Evolutionary conservation across 2,113 vertebrate genomes (phyloP).

Genomic region (Pipa parva): DNA sequence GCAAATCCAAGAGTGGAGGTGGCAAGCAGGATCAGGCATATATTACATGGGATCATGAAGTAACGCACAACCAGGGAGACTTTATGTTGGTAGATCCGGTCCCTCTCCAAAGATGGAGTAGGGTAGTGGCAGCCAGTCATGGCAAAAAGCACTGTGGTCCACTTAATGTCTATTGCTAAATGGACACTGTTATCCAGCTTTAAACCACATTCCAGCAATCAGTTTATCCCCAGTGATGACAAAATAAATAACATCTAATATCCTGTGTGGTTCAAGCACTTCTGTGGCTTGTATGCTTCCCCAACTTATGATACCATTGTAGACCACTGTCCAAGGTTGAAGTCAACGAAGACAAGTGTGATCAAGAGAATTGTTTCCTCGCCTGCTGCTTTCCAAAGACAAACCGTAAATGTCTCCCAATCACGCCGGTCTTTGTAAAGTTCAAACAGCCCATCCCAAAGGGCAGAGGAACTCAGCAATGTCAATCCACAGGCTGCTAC

Average conservation of each 20-base stretch:
- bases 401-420: conserved; percentile 2
- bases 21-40: conserved; percentile 93
- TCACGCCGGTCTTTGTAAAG: conserved; percentile 3
- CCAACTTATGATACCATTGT: conserved; percentile 30
- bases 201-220: conserved; percentile 17
- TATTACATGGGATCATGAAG: conserved; percentile 97
- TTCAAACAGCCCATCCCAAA: conserved; percentile 31
- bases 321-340: conserved; percentile 4
- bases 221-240: neutral
- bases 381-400: neutral
- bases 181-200: conserved; percentile 9
- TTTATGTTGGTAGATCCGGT: conserved; percentile 83
- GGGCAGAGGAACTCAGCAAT: neutral
- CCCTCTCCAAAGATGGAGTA: conserved; percentile 67
- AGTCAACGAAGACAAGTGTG: conserved; percentile 10
- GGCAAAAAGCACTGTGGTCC: conserved; percentile 8
- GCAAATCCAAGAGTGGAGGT: conserved; percentile 87
- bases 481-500: conserved; percentile 9
- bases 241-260: conserved; percentile 2
- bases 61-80: conserved; percentile 91
- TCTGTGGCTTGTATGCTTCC: neutral
- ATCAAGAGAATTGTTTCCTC: neutral
- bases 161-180: conserved; percentile 21
- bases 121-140: conserved; percentile 78
- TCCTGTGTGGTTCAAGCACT: neutral